These are phyloP conservation scores for Hypselothyrea guttata DNA, from an alignment of 2,888 invertebrate species.

Conservation along the genomic window DNA sequence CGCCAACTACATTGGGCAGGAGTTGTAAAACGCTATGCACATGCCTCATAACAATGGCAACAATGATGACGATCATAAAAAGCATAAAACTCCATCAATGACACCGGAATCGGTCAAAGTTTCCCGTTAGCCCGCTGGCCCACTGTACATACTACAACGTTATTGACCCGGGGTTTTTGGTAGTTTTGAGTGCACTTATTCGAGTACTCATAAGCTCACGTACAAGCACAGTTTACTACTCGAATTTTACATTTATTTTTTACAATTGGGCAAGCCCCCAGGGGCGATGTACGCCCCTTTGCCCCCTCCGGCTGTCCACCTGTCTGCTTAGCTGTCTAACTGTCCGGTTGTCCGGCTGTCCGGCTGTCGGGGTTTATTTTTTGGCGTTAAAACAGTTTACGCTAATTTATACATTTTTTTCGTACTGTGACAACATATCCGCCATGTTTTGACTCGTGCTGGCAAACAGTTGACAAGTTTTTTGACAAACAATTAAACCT, in stretches of 20 bases:
- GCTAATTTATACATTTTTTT: conserved; percentile 54
- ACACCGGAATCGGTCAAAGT: conserved; percentile 52
- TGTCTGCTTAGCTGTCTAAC: no score
- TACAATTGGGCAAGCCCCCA: not conserved
- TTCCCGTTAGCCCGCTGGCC: conserved; percentile 26
- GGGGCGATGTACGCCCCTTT: no score
- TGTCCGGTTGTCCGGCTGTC: no score
- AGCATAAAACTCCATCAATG: conserved; percentile 42
- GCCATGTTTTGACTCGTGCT: not conserved
- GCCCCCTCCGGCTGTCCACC: no score
- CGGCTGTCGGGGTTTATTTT: conserved; percentile 11
- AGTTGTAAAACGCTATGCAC: conserved; percentile 61
- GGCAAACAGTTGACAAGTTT: conserved; percentile 67
- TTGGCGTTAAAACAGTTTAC: conserved; percentile 75
- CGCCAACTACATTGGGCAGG: conserved; percentile 55
- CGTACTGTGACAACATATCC: conserved; percentile 54
- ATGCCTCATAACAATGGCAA: conserved; percentile 14
- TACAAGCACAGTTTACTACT: conserved; percentile 8
- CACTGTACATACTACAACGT: conserved; percentile 4
- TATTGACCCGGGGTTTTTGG: conserved; percentile 48
- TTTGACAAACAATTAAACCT: conserved; percentile 63
- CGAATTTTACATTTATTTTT: not conserved
- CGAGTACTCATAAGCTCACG: conserved; percentile 26
- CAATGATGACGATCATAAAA: not conserved
- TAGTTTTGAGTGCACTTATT: not conserved